Evolutionary conservation across 2,113 vertebrate genomes (phyloP).

Genomic region (Nothoprocta perdicaria): DNA sequence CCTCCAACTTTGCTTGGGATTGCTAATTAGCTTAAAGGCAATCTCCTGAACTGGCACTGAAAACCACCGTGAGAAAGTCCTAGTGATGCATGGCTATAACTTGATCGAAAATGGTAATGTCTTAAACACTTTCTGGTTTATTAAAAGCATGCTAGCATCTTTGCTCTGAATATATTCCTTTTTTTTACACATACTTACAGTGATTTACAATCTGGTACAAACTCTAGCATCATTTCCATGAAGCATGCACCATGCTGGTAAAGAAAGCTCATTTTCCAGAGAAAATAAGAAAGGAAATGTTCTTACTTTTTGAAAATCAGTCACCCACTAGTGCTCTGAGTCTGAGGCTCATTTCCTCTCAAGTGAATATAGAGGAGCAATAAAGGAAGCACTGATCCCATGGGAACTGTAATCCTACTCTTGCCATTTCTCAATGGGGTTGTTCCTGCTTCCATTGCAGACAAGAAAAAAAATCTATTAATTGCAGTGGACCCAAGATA

Average conservation of each 20-base stretch:
- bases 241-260: background rate
- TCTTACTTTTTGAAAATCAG: conserved; percentile 1
- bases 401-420: background rate
- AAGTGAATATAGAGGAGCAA: background rate
- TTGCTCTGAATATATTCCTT: conserved; percentile 7
- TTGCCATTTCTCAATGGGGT: background rate
- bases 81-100: background rate
- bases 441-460: background rate
- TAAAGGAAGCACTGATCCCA: background rate
- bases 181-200: conserved; percentile 14
- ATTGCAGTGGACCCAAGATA: background rate
- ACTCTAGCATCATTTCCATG: background rate
- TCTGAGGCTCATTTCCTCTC: background rate
- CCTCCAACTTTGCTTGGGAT: conserved; percentile 45
- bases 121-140: background rate
- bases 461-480: background rate
- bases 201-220: background rate
- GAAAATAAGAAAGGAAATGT: background rate
- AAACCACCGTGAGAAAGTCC: background rate
- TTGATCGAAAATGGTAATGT: background rate
- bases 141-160: conserved; percentile 17
- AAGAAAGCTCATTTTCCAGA: conserved; percentile 37
- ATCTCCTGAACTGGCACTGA: background rate
- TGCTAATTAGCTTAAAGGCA: conserved; percentile 25
- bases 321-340: background rate